Conservation (phyloP, 2,888 invertebrate species). For the Cryptocheilus praepositus region DNA sequence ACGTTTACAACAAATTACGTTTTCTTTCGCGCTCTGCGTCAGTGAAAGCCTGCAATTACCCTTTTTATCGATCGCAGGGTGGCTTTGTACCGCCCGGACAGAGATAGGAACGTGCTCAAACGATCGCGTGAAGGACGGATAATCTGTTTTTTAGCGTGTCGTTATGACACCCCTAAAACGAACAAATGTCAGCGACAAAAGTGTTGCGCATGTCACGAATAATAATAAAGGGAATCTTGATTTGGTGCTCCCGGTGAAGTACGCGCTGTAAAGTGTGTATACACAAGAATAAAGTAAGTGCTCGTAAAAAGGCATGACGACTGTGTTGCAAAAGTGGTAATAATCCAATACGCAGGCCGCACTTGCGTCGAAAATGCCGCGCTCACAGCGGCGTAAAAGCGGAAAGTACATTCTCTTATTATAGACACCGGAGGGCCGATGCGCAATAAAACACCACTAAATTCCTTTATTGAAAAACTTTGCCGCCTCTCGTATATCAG, state of each 20-base stretch:
- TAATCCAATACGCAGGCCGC: slow-evolving; percentile 1
- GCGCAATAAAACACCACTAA: slow-evolving; percentile 2
- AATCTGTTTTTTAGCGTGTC: too few species aligned
- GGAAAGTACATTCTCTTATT: slow-evolving; percentile 4
- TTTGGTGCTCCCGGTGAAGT: neutral
- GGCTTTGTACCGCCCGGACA: too few species aligned
- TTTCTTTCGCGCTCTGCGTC: too few species aligned
- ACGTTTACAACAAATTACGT: too few species aligned
- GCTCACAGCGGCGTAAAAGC: slow-evolving; percentile 4
- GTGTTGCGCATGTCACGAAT: neutral
- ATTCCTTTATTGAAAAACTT: slow-evolving; percentile 8
- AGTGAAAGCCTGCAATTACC: too few species aligned
- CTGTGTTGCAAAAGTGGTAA: slow-evolving; percentile 5
- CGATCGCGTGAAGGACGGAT: too few species aligned
- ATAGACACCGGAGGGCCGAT: slow-evolving; percentile 3
- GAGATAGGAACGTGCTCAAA: too few species aligned
- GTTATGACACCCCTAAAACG: too few species aligned
- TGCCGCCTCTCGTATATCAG: slow-evolving; percentile 15
- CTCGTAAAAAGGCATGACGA: slow-evolving; percentile 10
- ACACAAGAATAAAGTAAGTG: slow-evolving; percentile 1
- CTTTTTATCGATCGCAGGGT: too few species aligned
- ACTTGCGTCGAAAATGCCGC: slow-evolving; percentile 4
- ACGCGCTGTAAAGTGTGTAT: slow-evolving; percentile 2
- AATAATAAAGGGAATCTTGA: slow-evolving; percentile 9
- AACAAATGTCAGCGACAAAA: too few species aligned